Evolutionary conservation across 2,113 vertebrate genomes (phyloP).

Genomic region (Sapayoa aenigma): DNA sequence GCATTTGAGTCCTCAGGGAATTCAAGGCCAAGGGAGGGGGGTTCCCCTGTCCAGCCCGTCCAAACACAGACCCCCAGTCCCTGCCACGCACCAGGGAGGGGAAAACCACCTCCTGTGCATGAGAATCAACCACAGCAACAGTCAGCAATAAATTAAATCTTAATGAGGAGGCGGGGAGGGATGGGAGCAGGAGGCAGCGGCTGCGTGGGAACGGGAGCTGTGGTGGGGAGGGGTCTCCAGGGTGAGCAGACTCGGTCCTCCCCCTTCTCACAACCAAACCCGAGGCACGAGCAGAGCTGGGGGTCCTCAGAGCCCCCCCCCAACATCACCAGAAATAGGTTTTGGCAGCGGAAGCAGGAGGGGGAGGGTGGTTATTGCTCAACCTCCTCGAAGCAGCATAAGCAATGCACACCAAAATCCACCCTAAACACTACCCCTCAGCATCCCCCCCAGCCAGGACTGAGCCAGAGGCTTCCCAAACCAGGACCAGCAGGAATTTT

Average conservation of each 20-base stretch:
- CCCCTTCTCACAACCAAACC: not conserved
- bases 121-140: not conserved
- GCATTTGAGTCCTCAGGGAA: not conserved
- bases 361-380: not conserved
- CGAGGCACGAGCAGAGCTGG: not conserved
- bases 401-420: not conserved
- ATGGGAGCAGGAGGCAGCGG: not conserved
- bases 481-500: not conserved
- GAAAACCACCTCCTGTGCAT: not conserved
- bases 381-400: fast-evolving
- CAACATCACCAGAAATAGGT: not conserved
- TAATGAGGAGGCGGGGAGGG: not conserved
- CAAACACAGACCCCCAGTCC: not conserved
- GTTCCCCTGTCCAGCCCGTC: not conserved
- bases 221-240: not conserved
- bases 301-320: not conserved
- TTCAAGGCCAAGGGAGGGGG: not conserved
- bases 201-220: not conserved
- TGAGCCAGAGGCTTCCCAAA: not conserved
- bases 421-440: not conserved
- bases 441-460: not conserved
- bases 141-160: not conserved
- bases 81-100: not conserved
- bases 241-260: fast-evolving
- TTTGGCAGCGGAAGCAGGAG: not conserved